Conservation (phyloP, 2,888 invertebrate species). For the Peribatodes rhomboidaria region DNA sequence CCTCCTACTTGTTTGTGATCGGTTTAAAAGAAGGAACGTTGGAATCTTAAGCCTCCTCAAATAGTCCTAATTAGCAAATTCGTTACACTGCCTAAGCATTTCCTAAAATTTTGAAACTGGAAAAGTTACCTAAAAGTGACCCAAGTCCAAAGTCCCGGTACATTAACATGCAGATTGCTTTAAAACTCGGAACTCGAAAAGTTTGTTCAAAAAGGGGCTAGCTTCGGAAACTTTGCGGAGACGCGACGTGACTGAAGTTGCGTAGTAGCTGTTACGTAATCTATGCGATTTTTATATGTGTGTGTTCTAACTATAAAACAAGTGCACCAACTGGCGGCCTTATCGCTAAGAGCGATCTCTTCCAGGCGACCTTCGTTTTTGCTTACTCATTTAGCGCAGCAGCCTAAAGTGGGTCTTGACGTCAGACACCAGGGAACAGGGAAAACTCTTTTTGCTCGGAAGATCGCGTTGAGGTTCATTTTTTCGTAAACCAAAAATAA, state of each 20-base stretch:
- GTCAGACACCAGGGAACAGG: too few relatives aligned
- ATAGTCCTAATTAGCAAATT: constrained; percentile 4
- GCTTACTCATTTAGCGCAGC: too few relatives aligned
- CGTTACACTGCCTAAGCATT: background rate
- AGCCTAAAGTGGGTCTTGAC: too few relatives aligned
- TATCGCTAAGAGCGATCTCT: too few relatives aligned
- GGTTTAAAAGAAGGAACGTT: background rate
- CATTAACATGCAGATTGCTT: constrained; percentile 33
- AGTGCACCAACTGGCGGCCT: too few relatives aligned
- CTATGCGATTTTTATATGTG: background rate
- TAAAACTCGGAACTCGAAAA: constrained; percentile 16
- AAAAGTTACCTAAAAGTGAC: constrained; percentile 19
- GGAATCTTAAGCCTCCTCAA: background rate
- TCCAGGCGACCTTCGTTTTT: too few relatives aligned
- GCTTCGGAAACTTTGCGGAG: constrained; percentile 3
- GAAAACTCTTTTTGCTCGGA: too few relatives aligned
- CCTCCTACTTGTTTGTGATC: background rate
- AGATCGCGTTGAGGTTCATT: too few relatives aligned
- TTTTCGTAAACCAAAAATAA: too few relatives aligned
- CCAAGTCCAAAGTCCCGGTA: constrained; percentile 8
- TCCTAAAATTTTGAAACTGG: background rate
- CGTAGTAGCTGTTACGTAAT: constrained; percentile 1
- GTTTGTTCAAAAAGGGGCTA: constrained; percentile 25
- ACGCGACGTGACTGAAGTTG: constrained; percentile 19
- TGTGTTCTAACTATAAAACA: background rate